Base-by-base conservation (phyloP, 2,797 vertebrate genomes). In the Anniella stebbinsi region DNA sequence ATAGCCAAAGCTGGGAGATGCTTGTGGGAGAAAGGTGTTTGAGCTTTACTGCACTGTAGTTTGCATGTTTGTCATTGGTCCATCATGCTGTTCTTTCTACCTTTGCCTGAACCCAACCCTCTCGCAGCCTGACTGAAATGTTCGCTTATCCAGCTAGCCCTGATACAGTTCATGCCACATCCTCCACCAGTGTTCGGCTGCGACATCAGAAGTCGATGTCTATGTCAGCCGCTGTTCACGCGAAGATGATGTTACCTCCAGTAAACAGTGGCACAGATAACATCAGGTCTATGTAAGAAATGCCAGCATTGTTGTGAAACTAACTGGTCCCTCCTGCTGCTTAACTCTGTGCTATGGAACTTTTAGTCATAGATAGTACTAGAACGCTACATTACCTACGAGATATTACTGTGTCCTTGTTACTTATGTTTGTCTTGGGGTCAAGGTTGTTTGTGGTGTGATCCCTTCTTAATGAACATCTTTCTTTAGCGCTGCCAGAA, bases 261-360 rank as follows among this genome's bases (percentile, higher is more conserved):
- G 96, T 98, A 98, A 98, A 98, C 98, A 98, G 97, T 97, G 98
- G 97, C 95, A 97, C 98, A 97, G 98, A 98, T 98, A 97, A 97
- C 98, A 97, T 97, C 98, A 97, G 97, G 96, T 97, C 98, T 97
- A 97, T 97, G 98, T 98, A 98, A 98, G 98, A 98, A 96, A 91
- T 97, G 93, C 95, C 97, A 93, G 95, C 95, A 94, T 93, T 89
- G 13, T 95, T 94, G 94, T 97, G 93, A 95, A 95, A 96, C 95
- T 96, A 93, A 95, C 93, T 92, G 96, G 95, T 91, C 91, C 94
- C 95, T 93, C 90, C 93, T 95, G 94, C 96, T 96, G 94, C 92
- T 94, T 94, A 92, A 89, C 96, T 96, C 93, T 92, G 94, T 96
- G 95, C 96, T 95, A 95, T 97, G 95, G 95, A 94, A 95, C 93